A percentile compares a stretch with the other conserved stretches of the same genome.
Conservation (phyloP, 1,140 invertebrate genomes). For the Eumeta japonica region DNA sequence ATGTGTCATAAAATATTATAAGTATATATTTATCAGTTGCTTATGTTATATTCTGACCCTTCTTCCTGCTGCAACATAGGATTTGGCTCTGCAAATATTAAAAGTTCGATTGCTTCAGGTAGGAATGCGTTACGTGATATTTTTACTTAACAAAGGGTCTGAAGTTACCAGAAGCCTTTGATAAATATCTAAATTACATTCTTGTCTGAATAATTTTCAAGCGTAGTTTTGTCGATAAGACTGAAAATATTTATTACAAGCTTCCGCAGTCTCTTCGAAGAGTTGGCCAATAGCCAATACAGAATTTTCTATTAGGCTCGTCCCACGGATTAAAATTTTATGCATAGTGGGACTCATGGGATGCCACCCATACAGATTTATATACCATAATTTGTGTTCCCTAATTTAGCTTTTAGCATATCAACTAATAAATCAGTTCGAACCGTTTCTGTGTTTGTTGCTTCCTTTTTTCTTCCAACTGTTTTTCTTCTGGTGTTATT, state of each 20-base stretch:
- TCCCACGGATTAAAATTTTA: slow-evolving; percentile 27
- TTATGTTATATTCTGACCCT: too few species aligned
- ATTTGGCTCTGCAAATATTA: too few species aligned
- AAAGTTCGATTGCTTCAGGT: too few species aligned
- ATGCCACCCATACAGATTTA: slow-evolving; percentile 29
- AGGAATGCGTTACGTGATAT: too few species aligned
- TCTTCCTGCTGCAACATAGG: too few species aligned
- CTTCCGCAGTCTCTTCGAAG: slow-evolving; percentile 13
- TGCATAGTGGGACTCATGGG: slow-evolving; percentile 36
- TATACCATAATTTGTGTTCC: slow-evolving; percentile 34
- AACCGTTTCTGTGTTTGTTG: too few species aligned
- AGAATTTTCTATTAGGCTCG: slow-evolving; percentile 11
- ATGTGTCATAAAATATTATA: too few species aligned
- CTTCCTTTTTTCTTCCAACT: too few species aligned
- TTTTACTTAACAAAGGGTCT: slow-evolving; percentile 16
- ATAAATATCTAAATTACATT: slow-evolving; percentile 20
- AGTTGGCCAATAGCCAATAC: slow-evolving; percentile 5
- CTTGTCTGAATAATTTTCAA: slow-evolving; percentile 18
- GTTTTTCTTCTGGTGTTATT: too few species aligned
- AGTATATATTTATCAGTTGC: too few species aligned
- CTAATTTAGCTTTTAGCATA: slow-evolving; percentile 24
- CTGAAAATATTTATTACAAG: slow-evolving; percentile 14
- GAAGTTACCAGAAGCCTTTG: slow-evolving; percentile 23
- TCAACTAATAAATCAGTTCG: too few species aligned
- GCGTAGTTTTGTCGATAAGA: slow-evolving; percentile 18